Evolutionary conservation across 1,140 invertebrate species (phyloP).

Genomic region (Macrosteles quadrilineatus): DNA sequence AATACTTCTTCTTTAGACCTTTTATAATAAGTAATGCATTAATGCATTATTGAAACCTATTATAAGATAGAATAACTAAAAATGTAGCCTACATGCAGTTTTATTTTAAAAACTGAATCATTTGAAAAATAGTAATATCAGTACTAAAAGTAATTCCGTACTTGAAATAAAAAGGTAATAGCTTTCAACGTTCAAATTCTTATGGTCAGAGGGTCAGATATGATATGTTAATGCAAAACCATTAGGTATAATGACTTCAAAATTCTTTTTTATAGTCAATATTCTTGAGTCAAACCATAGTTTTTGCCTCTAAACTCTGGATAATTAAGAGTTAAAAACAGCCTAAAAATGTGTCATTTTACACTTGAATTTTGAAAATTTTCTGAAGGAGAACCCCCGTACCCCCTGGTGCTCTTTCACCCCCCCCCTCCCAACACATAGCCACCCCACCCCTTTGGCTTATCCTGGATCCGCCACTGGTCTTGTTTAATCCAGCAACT

Average conservation of each 20-base stretch:
- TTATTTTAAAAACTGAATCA: constrained; percentile 10
- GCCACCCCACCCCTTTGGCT: constrained; percentile 1
- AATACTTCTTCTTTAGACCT: not conserved
- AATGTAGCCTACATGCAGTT: constrained; percentile 19
- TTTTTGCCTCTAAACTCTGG: constrained; percentile 15
- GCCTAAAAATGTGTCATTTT: constrained; percentile 22
- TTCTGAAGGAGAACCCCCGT: too few species aligned
- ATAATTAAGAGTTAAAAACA: constrained; percentile 20
- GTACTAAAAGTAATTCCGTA: constrained; percentile 20
- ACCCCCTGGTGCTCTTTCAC: too few species aligned
- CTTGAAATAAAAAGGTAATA: not conserved
- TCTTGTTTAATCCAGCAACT: too few species aligned
- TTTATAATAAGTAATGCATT: constrained; percentile 17
- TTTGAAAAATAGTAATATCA: constrained; percentile 20
- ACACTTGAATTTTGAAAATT: constrained; percentile 9
- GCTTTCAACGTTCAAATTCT: too few species aligned
- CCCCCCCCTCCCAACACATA: too few species aligned
- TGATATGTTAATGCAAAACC: constrained; percentile 10
- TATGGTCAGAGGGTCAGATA: not conserved
- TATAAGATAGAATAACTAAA: constrained; percentile 23
- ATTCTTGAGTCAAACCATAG: not conserved
- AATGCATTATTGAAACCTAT: constrained; percentile 19
- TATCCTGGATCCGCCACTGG: constrained; percentile 17
- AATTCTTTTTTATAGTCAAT: constrained; percentile 21
- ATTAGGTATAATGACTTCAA: not conserved